Evolutionary conservation across 2,113 vertebrate genomes (phyloP), one percentile per base, ranked within the genome.

Genomic region (Actenoides hombroni): DNA sequence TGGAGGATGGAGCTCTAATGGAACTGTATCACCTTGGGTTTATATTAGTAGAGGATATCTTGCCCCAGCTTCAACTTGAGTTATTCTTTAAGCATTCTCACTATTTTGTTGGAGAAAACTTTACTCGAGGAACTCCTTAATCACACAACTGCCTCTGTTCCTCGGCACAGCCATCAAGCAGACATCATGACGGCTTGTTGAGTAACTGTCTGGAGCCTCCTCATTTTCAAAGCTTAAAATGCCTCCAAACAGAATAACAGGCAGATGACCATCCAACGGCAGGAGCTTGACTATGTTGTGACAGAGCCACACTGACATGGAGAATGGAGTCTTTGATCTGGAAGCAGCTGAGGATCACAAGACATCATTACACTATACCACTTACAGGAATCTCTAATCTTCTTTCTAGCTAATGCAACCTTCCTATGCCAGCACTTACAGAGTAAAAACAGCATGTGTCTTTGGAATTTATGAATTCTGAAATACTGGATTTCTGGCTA

Each of bases 271-370:
- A 94, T 26, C 65, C 84, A 85, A 39, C 81, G 92, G 65, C 42
- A 53, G 61, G 65, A 87, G 74, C 39, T 37, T 53, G 86, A 56
- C 77, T 79, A 51, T 2, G 0, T 9, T 51, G 16, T 83, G 67
- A 69, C 77, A 87, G 53, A 76, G 81, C 81, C 85, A 96, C 67
- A 40, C 8, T 64, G 81, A 87, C 84, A 89, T 3, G 14, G 59
- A 82, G 81, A 84, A 81, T 63, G 67, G 26, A 68, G 81, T 56
- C 94, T 95, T 91, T 96, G 87, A 93, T 94, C 90, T 89, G 61
- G 65, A 87, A 90, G 82, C 82, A 96, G 92, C 84, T 85, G 92
- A 96, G 81, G 86, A 93, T 95, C 95, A 96, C 87, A 94, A 95
- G 94, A 91, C 39, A 2, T 86, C 91, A 92, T 80, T 86, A 89